Evolutionary conservation across 2,888 invertebrate species (phyloP).

Genomic region (Pseudococcus jackbeardsleyi): DNA sequence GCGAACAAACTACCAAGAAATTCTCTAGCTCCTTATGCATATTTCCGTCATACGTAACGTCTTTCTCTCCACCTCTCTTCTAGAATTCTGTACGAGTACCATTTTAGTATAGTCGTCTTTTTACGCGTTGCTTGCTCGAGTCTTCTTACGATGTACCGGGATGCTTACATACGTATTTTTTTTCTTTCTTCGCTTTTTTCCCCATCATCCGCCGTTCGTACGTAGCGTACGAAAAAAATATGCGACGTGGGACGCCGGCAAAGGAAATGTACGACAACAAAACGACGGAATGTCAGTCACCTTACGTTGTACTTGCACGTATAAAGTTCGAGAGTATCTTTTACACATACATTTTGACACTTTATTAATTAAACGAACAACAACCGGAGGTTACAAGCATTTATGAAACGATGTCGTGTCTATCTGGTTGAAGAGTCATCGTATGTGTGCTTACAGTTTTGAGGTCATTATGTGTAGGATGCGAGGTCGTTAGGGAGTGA

Average conservation of each 20-base stretch:
- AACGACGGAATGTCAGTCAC: slow-evolving; percentile 10
- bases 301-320: background rate
- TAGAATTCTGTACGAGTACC: background rate
- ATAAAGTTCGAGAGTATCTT: background rate
- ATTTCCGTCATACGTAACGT: slow-evolving; percentile 11
- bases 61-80: background rate
- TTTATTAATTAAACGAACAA: slow-evolving; percentile 18
- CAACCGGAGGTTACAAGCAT: slow-evolving; percentile 1
- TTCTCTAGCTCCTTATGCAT: slow-evolving; percentile 6
- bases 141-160: background rate
- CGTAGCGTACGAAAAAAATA: background rate
- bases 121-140: background rate
- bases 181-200: slow-evolving; percentile 2
- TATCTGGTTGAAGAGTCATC: background rate
- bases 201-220: background rate
- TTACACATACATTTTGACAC: slow-evolving; percentile 22
- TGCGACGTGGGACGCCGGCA: background rate
- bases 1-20: slow-evolving; percentile 30
- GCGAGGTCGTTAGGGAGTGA: background rate
- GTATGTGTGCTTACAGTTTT: background rate
- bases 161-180: background rate
- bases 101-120: background rate
- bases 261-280: slow-evolving; percentile 10
- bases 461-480: background rate
- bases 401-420: slow-evolving; percentile 4